Conservation (phyloP, 2,888 invertebrate species). For the Agrotis ipsilon region DNA sequence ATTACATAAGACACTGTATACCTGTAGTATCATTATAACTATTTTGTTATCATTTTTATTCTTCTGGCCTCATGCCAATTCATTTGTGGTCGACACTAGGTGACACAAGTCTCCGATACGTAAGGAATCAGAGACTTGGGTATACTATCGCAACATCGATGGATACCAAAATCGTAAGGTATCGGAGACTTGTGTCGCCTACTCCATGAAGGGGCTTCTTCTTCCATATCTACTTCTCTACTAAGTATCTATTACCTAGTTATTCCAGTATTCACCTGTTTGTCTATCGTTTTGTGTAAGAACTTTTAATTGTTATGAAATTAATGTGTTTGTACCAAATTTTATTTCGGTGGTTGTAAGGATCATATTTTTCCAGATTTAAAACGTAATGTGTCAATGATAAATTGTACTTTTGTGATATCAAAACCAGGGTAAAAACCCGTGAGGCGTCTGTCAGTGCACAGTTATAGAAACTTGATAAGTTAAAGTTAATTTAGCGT, state of each 20-base stretch:
- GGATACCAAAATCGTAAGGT: no score
- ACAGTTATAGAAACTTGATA: slow-evolving; percentile 26
- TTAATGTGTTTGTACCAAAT: slow-evolving; percentile 8
- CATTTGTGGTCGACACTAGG: no score
- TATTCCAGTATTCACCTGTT: no score
- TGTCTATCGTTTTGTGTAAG: no score
- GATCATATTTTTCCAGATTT: slow-evolving; percentile 1
- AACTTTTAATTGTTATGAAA: not conserved
- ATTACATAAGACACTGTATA: slow-evolving; percentile 4
- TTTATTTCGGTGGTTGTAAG: not conserved
- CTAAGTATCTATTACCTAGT: no score
- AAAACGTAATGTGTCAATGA: slow-evolving; percentile 14
- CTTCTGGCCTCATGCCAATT: no score
- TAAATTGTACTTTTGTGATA: slow-evolving; percentile 46
- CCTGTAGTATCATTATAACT: not conserved
- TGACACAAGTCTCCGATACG: no score
- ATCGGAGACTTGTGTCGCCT: no score
- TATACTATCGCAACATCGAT: no score
- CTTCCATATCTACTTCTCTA: no score
- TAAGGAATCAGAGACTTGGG: no score
- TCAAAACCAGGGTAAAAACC: slow-evolving; percentile 26
- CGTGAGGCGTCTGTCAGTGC: slow-evolving; percentile 6
- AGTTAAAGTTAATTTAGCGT: slow-evolving; percentile 29
- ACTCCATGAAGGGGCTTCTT: no score
- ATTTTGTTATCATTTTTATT: not conserved